phyloP scores from a whole-genome alignment of 2,113 vertebrate genomes.

The Marmota flaviventris region DNA sequence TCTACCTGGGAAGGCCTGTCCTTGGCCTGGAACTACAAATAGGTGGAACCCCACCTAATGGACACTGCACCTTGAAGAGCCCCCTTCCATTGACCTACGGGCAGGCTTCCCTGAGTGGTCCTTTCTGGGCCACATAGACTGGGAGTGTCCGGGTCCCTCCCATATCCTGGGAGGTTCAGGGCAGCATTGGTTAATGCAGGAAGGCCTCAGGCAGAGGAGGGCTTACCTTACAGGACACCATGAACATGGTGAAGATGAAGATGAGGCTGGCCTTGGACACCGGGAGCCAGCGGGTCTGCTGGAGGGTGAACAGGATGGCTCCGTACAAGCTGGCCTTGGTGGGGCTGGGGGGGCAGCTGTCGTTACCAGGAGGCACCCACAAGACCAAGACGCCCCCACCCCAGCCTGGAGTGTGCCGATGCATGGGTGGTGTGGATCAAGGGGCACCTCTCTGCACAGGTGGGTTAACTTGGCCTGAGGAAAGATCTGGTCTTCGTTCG shows the following conservation, averaged over 20 bases:
- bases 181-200: background rate
- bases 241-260: slow-evolving; percentile 97
- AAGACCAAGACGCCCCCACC: background rate
- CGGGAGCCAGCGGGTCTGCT: slow-evolving; percentile 95
- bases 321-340: slow-evolving; percentile 98
- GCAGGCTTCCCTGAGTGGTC: background rate
- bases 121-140: background rate
- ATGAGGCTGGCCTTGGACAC: slow-evolving; percentile 95
- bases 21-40: no score
- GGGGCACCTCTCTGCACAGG: background rate
- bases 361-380: background rate
- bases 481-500: background rate
- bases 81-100: background rate
- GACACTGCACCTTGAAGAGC: background rate
- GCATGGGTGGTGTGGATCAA: accelerated
- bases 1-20: background rate
- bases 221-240: slow-evolving; percentile 95
- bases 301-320: slow-evolving; percentile 96
- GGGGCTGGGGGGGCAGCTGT: slow-evolving; percentile 88
- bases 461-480: background rate
- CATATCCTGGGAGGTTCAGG: background rate
- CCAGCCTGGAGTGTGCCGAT: background rate
- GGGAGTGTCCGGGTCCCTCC: background rate
- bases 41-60: background rate
- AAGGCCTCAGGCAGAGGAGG: background rate